A percentile compares a stretch with the other conserved stretches of the same genome.
phyloP scores from a whole-genome alignment of 2,113 vertebrate species.

The Fregetta grallaria region DNA sequence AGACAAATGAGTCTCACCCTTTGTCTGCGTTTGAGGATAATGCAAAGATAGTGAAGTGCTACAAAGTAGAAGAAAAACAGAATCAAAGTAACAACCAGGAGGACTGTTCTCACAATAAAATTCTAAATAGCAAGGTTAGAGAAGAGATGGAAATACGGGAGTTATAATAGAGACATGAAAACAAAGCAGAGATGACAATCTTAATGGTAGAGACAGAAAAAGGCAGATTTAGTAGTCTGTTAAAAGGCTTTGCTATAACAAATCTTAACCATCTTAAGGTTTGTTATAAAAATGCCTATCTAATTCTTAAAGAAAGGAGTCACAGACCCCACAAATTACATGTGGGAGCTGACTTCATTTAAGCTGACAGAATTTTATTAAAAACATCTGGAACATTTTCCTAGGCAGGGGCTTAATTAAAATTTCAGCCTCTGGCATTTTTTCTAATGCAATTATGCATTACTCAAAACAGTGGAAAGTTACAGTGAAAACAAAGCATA shows the following conservation, averaged over 20 bases:
- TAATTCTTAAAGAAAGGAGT: not conserved
- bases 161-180: not conserved
- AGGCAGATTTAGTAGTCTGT: not conserved
- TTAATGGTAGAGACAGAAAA: not conserved
- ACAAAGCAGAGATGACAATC: not conserved
- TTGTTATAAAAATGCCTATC: not conserved
- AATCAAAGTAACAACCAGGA: not conserved
- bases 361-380: not conserved
- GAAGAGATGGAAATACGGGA: not conserved
- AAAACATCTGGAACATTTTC: slow-evolving; percentile 15
- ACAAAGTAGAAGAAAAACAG: not conserved
- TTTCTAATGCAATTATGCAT: not conserved
- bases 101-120: not conserved
- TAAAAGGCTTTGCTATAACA: not conserved
- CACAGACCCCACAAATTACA: not conserved
- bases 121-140: not conserved
- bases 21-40: not conserved
- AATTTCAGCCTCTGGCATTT: not conserved
- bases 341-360: not conserved
- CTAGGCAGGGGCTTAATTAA: not conserved
- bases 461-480: not conserved
- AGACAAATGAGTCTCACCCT: not conserved
- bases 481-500: not conserved
- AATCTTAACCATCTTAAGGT: not conserved
- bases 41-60: not conserved